Percentiles rank a stretch among this genome's conserved stretches.
phyloP scores from a whole-genome alignment of 2,797 vertebrate species.

The Ctenochaetus hawaiiensis region DNA sequence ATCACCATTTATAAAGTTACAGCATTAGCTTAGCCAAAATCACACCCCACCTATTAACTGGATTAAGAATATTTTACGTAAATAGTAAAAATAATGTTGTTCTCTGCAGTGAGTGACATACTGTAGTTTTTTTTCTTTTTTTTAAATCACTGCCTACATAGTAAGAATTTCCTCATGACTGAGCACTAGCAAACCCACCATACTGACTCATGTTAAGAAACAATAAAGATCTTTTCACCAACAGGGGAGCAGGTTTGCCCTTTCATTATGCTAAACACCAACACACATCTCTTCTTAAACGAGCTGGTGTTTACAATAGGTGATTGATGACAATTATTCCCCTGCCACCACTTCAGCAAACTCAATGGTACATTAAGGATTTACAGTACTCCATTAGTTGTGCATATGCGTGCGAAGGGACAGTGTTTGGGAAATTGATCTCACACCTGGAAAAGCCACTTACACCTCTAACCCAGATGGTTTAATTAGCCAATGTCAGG shows the following conservation, averaged over 20 bases:
- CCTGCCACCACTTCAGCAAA: slow-evolving; percentile 50
- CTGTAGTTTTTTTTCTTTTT: not conserved
- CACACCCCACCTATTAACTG: not conserved
- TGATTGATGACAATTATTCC: slow-evolving; percentile 69
- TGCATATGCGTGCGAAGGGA: slow-evolving; percentile 38
- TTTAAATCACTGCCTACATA: no score
- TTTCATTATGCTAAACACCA: slow-evolving; percentile 70
- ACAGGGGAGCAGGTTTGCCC: slow-evolving; percentile 40
- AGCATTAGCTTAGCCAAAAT: no score
- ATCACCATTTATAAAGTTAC: no score
- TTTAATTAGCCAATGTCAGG: slow-evolving; percentile 50
- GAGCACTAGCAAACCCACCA: slow-evolving; percentile 5
- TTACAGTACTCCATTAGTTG: slow-evolving; percentile 58
- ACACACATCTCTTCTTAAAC: slow-evolving; percentile 65
- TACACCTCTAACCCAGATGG: slow-evolving; percentile 24
- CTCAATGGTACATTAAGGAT: slow-evolving; percentile 45
- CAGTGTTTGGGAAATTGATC: slow-evolving; percentile 48
- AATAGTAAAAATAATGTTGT: not conserved
- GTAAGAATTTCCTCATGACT: not conserved
- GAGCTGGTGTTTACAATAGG: slow-evolving; percentile 63
- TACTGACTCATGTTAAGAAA: slow-evolving; percentile 35
- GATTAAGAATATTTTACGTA: not conserved
- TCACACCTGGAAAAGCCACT: slow-evolving; percentile 62
- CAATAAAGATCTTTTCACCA: slow-evolving; percentile 51
- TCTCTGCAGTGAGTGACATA: not conserved